These are phyloP conservation scores for Synanthedon formicaeformis DNA, from an alignment of 2,888 invertebrate species.

Conservation along the genomic window DNA sequence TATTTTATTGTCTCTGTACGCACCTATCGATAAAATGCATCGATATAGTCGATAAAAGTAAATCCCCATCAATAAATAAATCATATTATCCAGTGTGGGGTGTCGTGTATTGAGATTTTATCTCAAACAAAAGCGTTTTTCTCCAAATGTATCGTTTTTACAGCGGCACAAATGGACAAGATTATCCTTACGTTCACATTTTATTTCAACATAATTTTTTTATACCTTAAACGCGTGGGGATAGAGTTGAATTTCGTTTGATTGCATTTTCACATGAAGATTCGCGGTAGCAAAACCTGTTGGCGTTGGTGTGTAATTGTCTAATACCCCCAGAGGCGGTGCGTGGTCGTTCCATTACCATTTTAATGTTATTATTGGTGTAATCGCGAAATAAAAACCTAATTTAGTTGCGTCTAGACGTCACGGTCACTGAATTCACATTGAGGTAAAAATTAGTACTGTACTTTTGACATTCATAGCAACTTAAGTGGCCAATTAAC, in stretches of 20 bases:
- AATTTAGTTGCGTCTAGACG: conserved; percentile 57
- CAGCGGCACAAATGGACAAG: conserved; percentile 17
- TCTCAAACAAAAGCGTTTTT: conserved; percentile 35
- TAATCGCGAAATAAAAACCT: conserved; percentile 45
- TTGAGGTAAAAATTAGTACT: conserved; percentile 1
- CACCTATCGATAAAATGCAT: neutral
- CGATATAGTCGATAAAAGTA: conserved; percentile 1
- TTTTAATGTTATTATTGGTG: conserved; percentile 51
- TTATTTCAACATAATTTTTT: neutral
- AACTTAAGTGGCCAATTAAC: too few species aligned
- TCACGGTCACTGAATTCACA: conserved; percentile 24
- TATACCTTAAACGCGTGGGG: neutral
- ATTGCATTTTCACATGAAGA: neutral
- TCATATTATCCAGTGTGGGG: conserved; percentile 31
- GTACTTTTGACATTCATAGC: neutral
- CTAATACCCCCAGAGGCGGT: conserved; percentile 40
- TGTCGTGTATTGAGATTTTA: conserved; percentile 39
- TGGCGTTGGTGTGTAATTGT: conserved; percentile 30
- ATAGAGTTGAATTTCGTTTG: neutral
- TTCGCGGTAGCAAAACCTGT: neutral
- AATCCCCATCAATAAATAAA: conserved; percentile 34
- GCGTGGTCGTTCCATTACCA: conserved; percentile 34
- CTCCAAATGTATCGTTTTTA: conserved; percentile 40
- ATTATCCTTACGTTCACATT: neutral
- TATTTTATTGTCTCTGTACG: neutral